Evolutionary conservation across 1,140 invertebrate species (phyloP).

Genomic region (Drosophila carrolli): DNA sequence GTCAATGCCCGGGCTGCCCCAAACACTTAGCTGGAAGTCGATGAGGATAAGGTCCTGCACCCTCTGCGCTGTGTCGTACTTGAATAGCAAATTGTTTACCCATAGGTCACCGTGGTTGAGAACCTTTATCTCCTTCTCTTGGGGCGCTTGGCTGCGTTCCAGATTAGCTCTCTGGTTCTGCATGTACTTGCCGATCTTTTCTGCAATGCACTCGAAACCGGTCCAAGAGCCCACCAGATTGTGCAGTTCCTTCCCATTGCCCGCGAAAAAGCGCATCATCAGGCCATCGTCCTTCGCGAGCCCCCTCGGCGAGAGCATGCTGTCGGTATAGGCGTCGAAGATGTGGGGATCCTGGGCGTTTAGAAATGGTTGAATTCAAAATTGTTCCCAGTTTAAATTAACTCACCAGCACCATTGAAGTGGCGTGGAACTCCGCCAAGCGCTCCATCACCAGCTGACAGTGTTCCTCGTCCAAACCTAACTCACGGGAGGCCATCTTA

Average conservation of each 20-base stretch:
- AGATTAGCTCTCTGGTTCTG: conserved; percentile 43
- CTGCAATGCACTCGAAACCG: conserved; percentile 83
- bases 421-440: conserved; percentile 75
- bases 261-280: conserved; percentile 68
- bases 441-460: conserved; percentile 68
- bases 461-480: conserved; percentile 66
- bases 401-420: conserved; percentile 70
- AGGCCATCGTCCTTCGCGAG: conserved; percentile 52
- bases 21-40: conserved; percentile 73
- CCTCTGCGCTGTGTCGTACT: conserved; percentile 78
- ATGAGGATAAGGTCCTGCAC: conserved; percentile 62
- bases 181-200: conserved; percentile 74
- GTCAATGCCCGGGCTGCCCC: conserved; percentile 79
- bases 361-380: background rate
- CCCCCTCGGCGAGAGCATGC: conserved; percentile 62
- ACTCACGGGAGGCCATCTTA: conserved; percentile 63
- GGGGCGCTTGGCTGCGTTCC: conserved; percentile 51
- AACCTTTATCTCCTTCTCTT: conserved; percentile 82
- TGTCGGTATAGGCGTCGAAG: conserved; percentile 51
- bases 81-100: conserved; percentile 89
- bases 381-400: background rate
- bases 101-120: conserved; percentile 89
- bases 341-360: conserved; percentile 48
- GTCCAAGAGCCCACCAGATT: conserved; percentile 77
- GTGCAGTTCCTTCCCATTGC: conserved; percentile 60